phyloP scores from a whole-genome alignment of 2,113 vertebrate genomes.

The Herpailurus yagouaroundi region DNA sequence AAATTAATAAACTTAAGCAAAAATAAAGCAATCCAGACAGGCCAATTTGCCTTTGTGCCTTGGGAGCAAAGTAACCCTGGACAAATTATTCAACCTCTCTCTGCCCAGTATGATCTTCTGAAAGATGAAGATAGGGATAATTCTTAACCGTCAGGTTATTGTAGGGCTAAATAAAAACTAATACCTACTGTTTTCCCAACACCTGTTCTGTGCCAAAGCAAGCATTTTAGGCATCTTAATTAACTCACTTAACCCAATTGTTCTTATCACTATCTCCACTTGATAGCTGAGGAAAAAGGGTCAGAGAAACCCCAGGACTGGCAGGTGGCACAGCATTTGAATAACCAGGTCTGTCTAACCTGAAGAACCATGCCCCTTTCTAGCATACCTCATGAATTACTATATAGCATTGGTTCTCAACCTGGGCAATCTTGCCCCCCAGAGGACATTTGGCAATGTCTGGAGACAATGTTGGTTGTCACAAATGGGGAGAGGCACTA shows the following conservation, averaged over 20 bases:
- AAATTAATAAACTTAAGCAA: too few relatives aligned
- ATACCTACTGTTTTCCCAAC: neutral
- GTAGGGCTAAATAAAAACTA: neutral
- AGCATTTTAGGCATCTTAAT: neutral
- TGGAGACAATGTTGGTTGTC: neutral
- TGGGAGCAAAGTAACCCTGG: neutral
- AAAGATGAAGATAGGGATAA: neutral
- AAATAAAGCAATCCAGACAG: neutral
- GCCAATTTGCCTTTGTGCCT: neutral
- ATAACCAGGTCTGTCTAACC: neutral
- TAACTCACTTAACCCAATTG: neutral
- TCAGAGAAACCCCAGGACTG: neutral
- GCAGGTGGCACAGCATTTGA: neutral
- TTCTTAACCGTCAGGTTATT: neutral
- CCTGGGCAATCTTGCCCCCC: neutral
- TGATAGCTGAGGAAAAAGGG: neutral
- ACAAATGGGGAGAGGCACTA: neutral
- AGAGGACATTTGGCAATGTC: neutral
- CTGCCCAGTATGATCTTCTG: neutral
- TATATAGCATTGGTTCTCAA: neutral
- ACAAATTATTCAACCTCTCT: neutral
- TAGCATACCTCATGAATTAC: neutral
- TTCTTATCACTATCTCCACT: neutral
- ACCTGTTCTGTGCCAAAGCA: neutral
- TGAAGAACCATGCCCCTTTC: neutral